A percentile compares a stretch with the other conserved stretches of the same genome.
Conservation (phyloP, 1,140 invertebrate genomes). For the Luehdorfia chinensis region DNA sequence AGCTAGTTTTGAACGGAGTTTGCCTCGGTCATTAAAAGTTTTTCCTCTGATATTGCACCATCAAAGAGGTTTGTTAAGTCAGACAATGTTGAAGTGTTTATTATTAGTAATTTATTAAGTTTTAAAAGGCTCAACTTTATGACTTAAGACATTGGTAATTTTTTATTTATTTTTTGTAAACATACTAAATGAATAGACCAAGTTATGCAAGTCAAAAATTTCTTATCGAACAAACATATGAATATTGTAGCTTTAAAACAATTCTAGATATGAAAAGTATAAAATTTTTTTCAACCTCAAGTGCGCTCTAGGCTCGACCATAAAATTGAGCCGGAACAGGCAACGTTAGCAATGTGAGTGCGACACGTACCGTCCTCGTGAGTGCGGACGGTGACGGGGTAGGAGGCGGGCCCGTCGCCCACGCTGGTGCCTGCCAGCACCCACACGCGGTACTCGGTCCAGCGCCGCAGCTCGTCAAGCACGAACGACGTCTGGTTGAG, state of each 20-base stretch:
- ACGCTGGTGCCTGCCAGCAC: slow-evolving; percentile 94
- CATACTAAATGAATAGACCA: no score
- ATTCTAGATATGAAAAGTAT: no score
- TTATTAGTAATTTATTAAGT: slow-evolving; percentile 13
- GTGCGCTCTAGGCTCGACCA: no score
- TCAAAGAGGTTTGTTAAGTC: slow-evolving; percentile 35
- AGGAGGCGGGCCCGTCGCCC: slow-evolving; percentile 93
- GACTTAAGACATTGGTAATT: no score
- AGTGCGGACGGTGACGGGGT: slow-evolving; percentile 93
- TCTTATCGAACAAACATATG: no score
- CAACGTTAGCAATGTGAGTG: neutral
- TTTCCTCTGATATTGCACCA: slow-evolving; percentile 41
- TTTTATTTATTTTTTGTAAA: no score
- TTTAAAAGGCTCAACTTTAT: slow-evolving; percentile 8
- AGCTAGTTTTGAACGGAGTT: neutral
- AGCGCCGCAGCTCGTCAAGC: slow-evolving; percentile 93
- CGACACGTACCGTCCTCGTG: slow-evolving; percentile 98
- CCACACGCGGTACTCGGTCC: slow-evolving; percentile 97
- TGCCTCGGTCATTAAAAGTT: neutral
- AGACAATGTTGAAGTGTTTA: slow-evolving; percentile 1
- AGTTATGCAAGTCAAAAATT: no score
- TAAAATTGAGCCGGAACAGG: slow-evolving; percentile 19
- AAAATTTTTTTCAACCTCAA: no score
- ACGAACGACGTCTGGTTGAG: slow-evolving; percentile 87
- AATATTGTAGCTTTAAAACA: no score